Conservation (phyloP, 2,888 invertebrate species). For the Drosophila infuscata region DNA sequence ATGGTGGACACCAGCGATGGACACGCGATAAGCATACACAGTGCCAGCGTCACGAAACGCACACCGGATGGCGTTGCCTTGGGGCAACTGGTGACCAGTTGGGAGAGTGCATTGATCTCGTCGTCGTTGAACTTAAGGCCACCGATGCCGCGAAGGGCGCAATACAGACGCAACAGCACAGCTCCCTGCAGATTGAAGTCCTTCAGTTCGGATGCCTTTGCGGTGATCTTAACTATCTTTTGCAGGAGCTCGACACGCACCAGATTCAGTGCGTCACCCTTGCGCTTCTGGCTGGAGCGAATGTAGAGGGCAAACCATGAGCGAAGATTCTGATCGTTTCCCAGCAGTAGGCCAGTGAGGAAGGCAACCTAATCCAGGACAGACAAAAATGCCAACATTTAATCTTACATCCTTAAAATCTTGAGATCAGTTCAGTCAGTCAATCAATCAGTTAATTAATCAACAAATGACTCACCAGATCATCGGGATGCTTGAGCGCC, state of each 20-base stretch:
- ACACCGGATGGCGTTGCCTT: constrained; percentile 96
- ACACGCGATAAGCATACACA: constrained; percentile 97
- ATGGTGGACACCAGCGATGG: constrained; percentile 92
- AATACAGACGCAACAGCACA: constrained; percentile 95
- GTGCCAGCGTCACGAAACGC: constrained; percentile 95
- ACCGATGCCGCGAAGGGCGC: constrained; percentile 96
- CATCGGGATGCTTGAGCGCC: constrained; percentile 89
- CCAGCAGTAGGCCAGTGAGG: constrained; percentile 94
- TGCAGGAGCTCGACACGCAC: constrained; percentile 92
- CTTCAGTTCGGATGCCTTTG: constrained; percentile 88
- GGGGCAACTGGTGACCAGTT: constrained; percentile 94
- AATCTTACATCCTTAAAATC: too few species aligned
- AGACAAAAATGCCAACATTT: constrained; percentile 14
- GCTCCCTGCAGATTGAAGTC: constrained; percentile 93
- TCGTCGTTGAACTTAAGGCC: constrained; percentile 97
- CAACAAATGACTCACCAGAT: constrained; percentile 85
- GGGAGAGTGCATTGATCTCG: constrained; percentile 93
- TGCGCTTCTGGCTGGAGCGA: constrained; percentile 89
- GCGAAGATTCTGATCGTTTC: constrained; percentile 94
- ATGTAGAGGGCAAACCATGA: constrained; percentile 97
- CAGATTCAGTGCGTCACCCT: constrained; percentile 88
- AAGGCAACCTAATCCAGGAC: constrained; percentile 88
- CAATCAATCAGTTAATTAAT: neutral
- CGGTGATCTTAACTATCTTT: constrained; percentile 88
- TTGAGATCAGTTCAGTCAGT: too few species aligned